phyloP scores from a whole-genome alignment of 1,140 invertebrate genomes.

The Thaumatotibia leucotreta region DNA sequence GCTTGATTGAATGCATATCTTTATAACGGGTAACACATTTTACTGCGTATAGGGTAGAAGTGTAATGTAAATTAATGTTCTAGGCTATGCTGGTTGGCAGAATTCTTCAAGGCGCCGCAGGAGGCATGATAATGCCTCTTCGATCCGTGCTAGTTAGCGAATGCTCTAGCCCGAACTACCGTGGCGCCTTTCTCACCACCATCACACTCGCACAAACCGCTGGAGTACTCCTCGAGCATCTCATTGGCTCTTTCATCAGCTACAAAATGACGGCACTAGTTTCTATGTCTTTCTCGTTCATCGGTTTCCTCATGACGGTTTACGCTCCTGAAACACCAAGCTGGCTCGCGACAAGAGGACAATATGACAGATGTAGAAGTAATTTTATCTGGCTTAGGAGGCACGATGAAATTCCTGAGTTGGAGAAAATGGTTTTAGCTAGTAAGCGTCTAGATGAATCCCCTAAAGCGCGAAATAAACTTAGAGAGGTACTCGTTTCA shows the following conservation, averaged over 20 bases:
- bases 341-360: not conserved
- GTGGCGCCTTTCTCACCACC: too few relatives aligned
- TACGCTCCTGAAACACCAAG: not conserved
- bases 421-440: not conserved
- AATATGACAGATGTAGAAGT: not conserved
- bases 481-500: not conserved
- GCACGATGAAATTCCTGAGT: not conserved
- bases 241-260: not conserved
- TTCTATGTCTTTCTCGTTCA: not conserved
- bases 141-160: conserved; percentile 6
- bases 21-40: too few relatives aligned
- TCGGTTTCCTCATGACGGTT: not conserved
- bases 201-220: not conserved
- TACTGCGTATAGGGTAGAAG: not conserved
- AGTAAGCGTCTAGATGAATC: too few relatives aligned
- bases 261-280: not conserved
- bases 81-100: conserved; percentile 2
- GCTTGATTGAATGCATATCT: too few relatives aligned
- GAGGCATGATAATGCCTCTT: not conserved
- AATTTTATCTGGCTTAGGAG: not conserved
- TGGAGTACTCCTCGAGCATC: not conserved
- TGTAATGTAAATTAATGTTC: too few relatives aligned
- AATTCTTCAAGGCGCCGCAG: too few relatives aligned
- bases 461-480: too few relatives aligned
- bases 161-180: conserved; percentile 11